These are phyloP conservation scores for Ruditapes philippinarum DNA, from an alignment of 1,140 invertebrate species.

Conservation along the genomic window DNA sequence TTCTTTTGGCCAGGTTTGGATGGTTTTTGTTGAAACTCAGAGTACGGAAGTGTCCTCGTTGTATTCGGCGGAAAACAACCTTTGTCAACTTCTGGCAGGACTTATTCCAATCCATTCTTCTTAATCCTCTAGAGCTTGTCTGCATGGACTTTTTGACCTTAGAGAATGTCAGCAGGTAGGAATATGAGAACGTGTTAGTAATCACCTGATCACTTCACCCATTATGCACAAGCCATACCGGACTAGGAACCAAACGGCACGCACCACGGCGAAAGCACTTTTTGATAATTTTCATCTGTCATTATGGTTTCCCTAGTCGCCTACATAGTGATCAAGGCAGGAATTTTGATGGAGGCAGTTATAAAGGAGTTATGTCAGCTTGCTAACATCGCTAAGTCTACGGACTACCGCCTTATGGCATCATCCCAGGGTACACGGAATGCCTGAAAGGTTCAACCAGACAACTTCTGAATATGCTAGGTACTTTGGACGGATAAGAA, in stretches of 20 bases:
- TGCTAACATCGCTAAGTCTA: constrained; percentile 59
- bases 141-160: constrained; percentile 63
- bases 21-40: not conserved
- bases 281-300: too few relatives aligned
- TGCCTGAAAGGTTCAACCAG: constrained; percentile 63
- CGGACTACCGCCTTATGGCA: constrained; percentile 73
- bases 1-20: too few relatives aligned
- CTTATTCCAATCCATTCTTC: too few relatives aligned
- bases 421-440: constrained; percentile 69
- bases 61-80: constrained; percentile 30
- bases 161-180: constrained; percentile 41
- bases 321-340: too few relatives aligned
- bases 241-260: too few relatives aligned
- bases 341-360: too few relatives aligned
- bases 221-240: too few relatives aligned
- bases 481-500: constrained; percentile 72
- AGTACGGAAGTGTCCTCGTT: not conserved
- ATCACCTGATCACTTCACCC: constrained; percentile 54
- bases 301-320: too few relatives aligned
- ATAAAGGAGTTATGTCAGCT: too few relatives aligned
- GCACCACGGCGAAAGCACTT: too few relatives aligned
- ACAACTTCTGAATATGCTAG: constrained; percentile 68
- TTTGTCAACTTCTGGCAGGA: not conserved
- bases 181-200: constrained; percentile 55
- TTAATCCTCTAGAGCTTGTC: constrained; percentile 55